Base-by-base conservation (phyloP, 2,888 invertebrate genomes). In the Steinernema carpocapsae region DNA sequence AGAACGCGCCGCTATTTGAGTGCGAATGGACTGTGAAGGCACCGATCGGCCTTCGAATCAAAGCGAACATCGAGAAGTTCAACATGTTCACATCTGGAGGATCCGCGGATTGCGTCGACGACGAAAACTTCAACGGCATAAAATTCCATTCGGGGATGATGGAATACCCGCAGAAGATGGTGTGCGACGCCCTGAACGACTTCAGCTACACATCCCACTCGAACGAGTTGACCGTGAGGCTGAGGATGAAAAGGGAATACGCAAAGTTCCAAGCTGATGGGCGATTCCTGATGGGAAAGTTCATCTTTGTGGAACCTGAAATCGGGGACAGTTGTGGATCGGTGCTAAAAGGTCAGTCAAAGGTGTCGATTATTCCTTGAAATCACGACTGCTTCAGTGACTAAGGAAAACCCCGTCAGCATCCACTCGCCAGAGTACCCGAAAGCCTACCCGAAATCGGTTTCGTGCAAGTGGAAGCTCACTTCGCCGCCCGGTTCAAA, bases 1-100 rank as follows among this genome's bases (percentile, higher is more conserved):
- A 43, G 0, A 14, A 79, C 51, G 72, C 78, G 3, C 73, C 77
- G 6, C 70, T 74, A 0, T 76, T 81, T 7, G 82, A 84, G 70
- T 87, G 87, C 74, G 75, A 79, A 26, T 86, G 83, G 77, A 71
- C 59, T 7, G 78, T 86, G 22, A 42, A 46, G 19, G 81, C 84
- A 29, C 81, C 82, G 12, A 10, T 76, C 10, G 84, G 84, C 0
- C 70, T 76, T 12, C 74, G 80, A 14, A 56, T 76, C 24, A 45
- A 46, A 24, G 71, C 86, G 42, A 74, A 48, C 17, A 56, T 84
- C n/a, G 72, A 78, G 0, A 45, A 71, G 19, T 72, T 77, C 22
- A 56, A 76, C 70, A 71, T 64, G 17, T 64, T 64, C 64, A 22
- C 6, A 14, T 7, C 17, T 17, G 64, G 64, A 1, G 46, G 48